Base-by-base conservation (phyloP, 2,797 vertebrate species). In the Danio tinwini region DNA sequence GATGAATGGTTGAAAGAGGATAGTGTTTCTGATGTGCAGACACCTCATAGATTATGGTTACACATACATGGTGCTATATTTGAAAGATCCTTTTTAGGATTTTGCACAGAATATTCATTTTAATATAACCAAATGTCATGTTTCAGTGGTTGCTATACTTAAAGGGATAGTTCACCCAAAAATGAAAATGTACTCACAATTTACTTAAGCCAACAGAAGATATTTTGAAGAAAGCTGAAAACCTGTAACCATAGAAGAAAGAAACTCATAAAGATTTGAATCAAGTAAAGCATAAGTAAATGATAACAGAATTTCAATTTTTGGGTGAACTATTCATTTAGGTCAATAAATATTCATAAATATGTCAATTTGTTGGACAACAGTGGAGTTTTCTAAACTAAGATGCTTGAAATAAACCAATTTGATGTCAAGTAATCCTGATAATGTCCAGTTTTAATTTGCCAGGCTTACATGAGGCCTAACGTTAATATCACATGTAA, bases 1-100 rank as follows among this genome's bases (percentile, higher is more conserved):
- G 39, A 78, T 71, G 53, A 70, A 52, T 17, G 74, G 49, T 53
- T 77, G 37, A 13, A 70, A n/a, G 29, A 44, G 42, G 64, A 42
- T 29, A 12, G 78, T 74, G 39, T 74, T 61, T 52, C 59, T 73
- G 53, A 59, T 73, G 16, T 65, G 52, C 19, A 55, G 49, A 67
- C 49, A 44, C 19, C 7, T 39, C 44, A 47, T 59, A 42, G 50
- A 52, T 76, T 71, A 65, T 74, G 47, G 65, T 69, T 50, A 42
- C 16, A 13, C 19, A 53, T 78, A 62, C 2, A 5, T 78, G 39
- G 39, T 68, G 11, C 19, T 29, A 40, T 64, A 3, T 53, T 29
- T 65, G 17, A 16, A 52, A 49, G 19, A 40, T 29, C 11, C 13
- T 69, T 76, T 55, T n/a, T 39, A 49, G 11, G 10, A 56, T 44